Percentiles rank a stretch among this genome's conserved stretches.
Evolutionary conservation across 2,113 vertebrate species (phyloP).

Genomic region (Dipodomys ordii): DNA sequence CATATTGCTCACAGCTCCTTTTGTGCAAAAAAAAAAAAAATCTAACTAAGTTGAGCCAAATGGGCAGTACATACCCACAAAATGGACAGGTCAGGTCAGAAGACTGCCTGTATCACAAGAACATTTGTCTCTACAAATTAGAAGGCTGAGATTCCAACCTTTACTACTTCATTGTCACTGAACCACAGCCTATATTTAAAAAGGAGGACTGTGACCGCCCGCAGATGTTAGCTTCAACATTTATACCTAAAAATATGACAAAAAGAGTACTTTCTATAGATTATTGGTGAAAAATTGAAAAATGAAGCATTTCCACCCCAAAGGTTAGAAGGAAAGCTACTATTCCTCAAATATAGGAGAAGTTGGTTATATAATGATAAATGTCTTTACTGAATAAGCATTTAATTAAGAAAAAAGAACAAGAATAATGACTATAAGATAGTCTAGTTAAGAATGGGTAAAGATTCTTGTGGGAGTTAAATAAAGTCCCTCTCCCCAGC

Average conservation of each 20-base stretch:
- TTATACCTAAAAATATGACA: not conserved
- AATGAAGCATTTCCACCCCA: not conserved
- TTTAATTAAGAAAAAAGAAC: not conserved
- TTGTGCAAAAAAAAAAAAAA: not conserved
- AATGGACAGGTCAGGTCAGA: not conserved
- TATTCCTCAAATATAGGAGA: not conserved
- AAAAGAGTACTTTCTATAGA: not conserved
- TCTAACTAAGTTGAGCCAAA: not conserved
- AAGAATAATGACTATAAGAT: not conserved
- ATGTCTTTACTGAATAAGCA: not conserved
- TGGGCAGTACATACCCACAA: not conserved
- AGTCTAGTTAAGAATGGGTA: not conserved
- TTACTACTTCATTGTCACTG: not conserved
- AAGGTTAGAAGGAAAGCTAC: not conserved
- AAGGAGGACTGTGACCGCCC: not conserved
- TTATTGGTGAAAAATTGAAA: not conserved
- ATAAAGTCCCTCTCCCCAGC: fast-evolving
- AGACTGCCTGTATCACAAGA: not conserved
- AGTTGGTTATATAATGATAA: not conserved
- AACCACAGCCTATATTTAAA: not conserved
- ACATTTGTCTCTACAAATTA: not conserved
- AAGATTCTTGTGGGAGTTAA: not conserved
- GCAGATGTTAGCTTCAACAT: not conserved
- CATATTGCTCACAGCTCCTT: not conserved
- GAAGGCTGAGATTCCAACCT: not conserved